Conservation (phyloP, 1,140 invertebrate genomes). For the Oreohelix idahoensis region DNA sequence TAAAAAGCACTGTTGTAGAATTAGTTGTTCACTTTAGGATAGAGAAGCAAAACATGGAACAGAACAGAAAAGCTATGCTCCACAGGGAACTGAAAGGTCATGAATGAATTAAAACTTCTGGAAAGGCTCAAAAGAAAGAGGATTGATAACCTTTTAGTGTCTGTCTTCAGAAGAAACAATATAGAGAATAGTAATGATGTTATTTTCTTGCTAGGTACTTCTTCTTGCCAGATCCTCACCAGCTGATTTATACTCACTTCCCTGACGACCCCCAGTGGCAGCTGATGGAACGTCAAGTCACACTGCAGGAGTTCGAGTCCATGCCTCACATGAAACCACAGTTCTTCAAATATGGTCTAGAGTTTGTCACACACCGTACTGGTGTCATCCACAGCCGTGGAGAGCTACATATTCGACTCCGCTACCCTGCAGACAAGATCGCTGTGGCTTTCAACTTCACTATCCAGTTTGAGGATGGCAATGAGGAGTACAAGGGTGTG, state of each 20-base stretch:
- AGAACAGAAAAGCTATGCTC: too few species aligned
- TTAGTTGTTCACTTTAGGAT: too few species aligned
- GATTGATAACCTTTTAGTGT: too few species aligned
- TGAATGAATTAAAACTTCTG: too few species aligned
- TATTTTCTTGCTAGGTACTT: slow-evolving; percentile 59
- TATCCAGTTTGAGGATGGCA: slow-evolving; percentile 69
- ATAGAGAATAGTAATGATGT: not conserved
- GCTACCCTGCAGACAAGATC: slow-evolving; percentile 63
- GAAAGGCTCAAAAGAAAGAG: too few species aligned
- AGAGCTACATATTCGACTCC: slow-evolving; percentile 65
- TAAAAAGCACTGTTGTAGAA: too few species aligned
- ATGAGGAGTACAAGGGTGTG: slow-evolving; percentile 65
- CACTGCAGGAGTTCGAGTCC: slow-evolving; percentile 71
- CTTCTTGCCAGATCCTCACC: slow-evolving; percentile 72
- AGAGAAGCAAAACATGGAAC: too few species aligned
- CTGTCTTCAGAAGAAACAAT: too few species aligned
- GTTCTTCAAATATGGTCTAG: slow-evolving; percentile 73
- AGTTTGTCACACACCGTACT: slow-evolving; percentile 71
- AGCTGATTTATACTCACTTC: slow-evolving; percentile 73
- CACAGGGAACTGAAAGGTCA: too few species aligned
- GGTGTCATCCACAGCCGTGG: slow-evolving; percentile 69
- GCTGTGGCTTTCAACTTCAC: slow-evolving; percentile 71
- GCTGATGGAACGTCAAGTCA: slow-evolving; percentile 66
- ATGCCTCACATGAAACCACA: slow-evolving; percentile 73
- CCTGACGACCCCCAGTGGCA: slow-evolving; percentile 73